A percentile compares a stretch with the other conserved stretches of the same genome.
Evolutionary conservation across 2,797 vertebrate species (phyloP).

Genomic region (Oceanodroma leucorhoa): DNA sequence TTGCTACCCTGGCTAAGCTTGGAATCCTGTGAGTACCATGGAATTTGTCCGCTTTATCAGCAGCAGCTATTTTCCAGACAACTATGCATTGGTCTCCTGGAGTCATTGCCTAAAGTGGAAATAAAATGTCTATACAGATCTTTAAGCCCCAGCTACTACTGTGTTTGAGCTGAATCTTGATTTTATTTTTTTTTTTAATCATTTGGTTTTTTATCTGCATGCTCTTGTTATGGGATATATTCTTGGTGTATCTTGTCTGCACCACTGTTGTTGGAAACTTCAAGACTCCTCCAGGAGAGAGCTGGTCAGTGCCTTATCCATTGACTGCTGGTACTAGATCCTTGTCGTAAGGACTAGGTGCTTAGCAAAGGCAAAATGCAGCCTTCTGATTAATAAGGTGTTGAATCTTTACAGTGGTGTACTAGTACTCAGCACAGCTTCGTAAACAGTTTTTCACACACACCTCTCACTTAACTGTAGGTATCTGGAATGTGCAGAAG

Average conservation of each 20-base stretch:
- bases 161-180: neutral
- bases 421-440: neutral
- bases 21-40: neutral
- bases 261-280: neutral
- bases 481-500: neutral
- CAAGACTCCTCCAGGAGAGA: neutral
- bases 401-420: neutral
- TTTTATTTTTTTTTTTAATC: too few relatives aligned
- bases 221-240: neutral
- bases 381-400: neutral
- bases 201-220: neutral
- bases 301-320: neutral
- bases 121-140: neutral
- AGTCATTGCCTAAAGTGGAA: slow-evolving; percentile 34
- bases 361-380: neutral
- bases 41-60: slow-evolving; percentile 1
- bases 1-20: neutral
- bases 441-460: neutral
- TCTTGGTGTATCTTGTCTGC: neutral
- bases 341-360: neutral
- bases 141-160: neutral
- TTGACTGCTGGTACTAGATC: neutral
- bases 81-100: neutral
- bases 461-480: neutral
- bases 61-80: neutral